Conservation (phyloP, 2,888 invertebrate genomes). For the Neoascia interrupta region DNA sequence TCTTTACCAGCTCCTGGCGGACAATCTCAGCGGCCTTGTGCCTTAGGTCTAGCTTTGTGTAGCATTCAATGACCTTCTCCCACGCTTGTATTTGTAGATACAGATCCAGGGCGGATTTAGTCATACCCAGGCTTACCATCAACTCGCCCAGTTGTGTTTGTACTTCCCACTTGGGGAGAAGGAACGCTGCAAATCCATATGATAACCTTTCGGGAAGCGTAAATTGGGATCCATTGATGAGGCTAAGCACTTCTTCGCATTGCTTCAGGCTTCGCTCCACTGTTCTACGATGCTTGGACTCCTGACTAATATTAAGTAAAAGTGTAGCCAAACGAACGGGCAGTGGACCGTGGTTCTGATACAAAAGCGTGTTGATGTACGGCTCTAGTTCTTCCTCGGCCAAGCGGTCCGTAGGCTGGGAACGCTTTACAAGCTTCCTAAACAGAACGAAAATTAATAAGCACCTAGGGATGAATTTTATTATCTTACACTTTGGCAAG, state of each 20-base stretch:
- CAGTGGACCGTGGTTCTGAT: constrained; percentile 87
- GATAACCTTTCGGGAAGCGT: constrained; percentile 79
- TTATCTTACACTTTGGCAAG: constrained; percentile 86
- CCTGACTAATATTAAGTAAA: constrained; percentile 87
- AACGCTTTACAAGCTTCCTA: constrained; percentile 85
- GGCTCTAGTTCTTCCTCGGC: constrained; percentile 90
- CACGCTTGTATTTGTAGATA: constrained; percentile 89
- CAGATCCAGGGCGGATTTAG: constrained; percentile 91
- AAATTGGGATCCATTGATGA: constrained; percentile 76
- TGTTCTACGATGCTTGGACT: constrained; percentile 88
- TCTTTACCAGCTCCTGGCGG: constrained; percentile 87
- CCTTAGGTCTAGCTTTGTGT: constrained; percentile 88
- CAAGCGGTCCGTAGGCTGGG: constrained; percentile 89
- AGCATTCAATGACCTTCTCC: constrained; percentile 96
- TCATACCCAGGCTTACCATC: constrained; percentile 88
- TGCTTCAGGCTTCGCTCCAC: constrained; percentile 94
- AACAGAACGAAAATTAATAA: constrained; percentile 50
- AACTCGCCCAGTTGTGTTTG: constrained; percentile 89
- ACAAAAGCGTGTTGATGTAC: constrained; percentile 84
- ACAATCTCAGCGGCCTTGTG: constrained; percentile 96
- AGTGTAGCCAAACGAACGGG: constrained; percentile 87
- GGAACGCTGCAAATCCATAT: constrained; percentile 86
- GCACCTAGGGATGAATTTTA: constrained; percentile 10
- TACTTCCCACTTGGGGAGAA: constrained; percentile 88
- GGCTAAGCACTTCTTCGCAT: constrained; percentile 86